These are phyloP conservation scores for Perca flavescens DNA, from an alignment of 2,113 vertebrate genomes.

Conservation along the genomic window DNA sequence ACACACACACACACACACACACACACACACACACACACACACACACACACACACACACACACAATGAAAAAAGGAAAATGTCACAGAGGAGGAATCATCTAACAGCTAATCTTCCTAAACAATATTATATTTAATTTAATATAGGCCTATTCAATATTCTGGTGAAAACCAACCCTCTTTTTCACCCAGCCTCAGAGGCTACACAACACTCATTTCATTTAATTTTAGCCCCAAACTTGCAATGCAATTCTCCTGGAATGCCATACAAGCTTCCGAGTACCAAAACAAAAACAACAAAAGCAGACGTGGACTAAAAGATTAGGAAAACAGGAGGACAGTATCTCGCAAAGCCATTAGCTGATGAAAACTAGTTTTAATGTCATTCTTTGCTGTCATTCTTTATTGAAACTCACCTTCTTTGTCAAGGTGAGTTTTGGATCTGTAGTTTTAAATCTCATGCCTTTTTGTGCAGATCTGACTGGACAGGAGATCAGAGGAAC, in stretches of 20 bases:
- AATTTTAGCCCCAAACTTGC: slow-evolving; percentile 41
- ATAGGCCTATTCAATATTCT: slow-evolving; percentile 12
- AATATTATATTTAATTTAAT: background rate
- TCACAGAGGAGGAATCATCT: slow-evolving; percentile 23
- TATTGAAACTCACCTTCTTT: slow-evolving; percentile 21
- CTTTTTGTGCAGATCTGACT: background rate
- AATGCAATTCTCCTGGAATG: slow-evolving; percentile 46
- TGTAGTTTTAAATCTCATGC: background rate
- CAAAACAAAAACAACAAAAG: slow-evolving; percentile 37
- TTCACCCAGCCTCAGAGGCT: background rate
- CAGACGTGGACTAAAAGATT: slow-evolving; percentile 30
- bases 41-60: background rate
- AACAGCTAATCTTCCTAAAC: slow-evolving; percentile 28
- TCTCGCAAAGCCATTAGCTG: slow-evolving; percentile 55
- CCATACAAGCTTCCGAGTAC: slow-evolving; percentile 1
- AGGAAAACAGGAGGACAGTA: background rate
- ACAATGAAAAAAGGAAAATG: slow-evolving; percentile 23
- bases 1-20: background rate
- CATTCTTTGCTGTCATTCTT: background rate
- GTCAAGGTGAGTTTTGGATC: slow-evolving; percentile 26
- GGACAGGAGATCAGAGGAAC: background rate
- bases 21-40: background rate
- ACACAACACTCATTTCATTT: slow-evolving; percentile 18
- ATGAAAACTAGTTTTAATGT: slow-evolving; percentile 50
- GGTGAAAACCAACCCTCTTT: slow-evolving; percentile 20